These are phyloP conservation scores for Echiichthys vipera DNA, from an alignment of 2,797 vertebrate species.

Conservation along the genomic window DNA sequence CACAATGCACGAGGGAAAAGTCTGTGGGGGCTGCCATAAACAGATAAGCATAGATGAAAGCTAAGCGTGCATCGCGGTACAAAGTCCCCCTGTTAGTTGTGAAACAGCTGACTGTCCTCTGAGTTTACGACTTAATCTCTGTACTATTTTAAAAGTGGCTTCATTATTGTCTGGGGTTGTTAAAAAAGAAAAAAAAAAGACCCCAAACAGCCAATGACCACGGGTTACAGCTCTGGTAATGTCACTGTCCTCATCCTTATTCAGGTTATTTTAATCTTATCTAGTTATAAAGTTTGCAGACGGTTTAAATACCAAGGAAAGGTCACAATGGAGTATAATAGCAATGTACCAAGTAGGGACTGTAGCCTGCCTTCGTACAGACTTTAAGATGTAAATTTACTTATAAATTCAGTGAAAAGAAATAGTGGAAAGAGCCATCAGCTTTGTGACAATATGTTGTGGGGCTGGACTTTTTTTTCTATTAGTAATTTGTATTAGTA, in stretches of 20 bases:
- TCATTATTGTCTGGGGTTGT: slow-evolving; percentile 15
- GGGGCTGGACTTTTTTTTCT: too few species aligned
- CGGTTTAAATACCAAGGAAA: slow-evolving; percentile 59
- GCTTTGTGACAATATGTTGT: too few species aligned
- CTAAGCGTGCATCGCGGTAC: background rate
- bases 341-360: background rate
- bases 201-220: slow-evolving; percentile 7
- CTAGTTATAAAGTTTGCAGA: slow-evolving; percentile 51
- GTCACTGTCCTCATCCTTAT: slow-evolving; percentile 43
- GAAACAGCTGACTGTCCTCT: slow-evolving; percentile 43
- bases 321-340: slow-evolving; percentile 47
- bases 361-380: background rate
- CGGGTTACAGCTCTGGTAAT: slow-evolving; percentile 46
- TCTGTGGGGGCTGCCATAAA: slow-evolving; percentile 53
- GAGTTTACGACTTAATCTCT: slow-evolving; percentile 35
- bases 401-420: too few species aligned
- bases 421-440: too few species aligned
- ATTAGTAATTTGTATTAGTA: too few species aligned
- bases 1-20: slow-evolving; percentile 44
- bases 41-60: slow-evolving; percentile 60
- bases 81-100: slow-evolving; percentile 37
- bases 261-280: slow-evolving; percentile 53
- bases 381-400: too few species aligned
- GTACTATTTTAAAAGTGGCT: slow-evolving; percentile 11
- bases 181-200: slow-evolving; percentile 10